Conservation (phyloP, 2,888 invertebrate species). For the Cephus nigrinus region DNA sequence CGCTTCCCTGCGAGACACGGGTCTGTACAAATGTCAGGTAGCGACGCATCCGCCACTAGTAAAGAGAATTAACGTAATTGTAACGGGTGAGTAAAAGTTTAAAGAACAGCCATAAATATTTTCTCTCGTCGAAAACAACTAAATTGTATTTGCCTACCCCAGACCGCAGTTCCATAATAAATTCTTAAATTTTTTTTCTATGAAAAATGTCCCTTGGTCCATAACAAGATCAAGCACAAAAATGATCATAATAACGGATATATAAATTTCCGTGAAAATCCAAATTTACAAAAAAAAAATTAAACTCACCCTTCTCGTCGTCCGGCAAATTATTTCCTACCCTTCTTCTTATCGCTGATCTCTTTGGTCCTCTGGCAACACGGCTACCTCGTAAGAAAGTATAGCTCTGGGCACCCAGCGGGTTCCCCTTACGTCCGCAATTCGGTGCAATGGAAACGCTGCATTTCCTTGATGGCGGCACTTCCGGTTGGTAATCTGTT, state of each 20-base stretch:
- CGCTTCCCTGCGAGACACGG: constrained; percentile 72
- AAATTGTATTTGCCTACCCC: too few relatives aligned
- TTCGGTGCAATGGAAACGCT: background rate
- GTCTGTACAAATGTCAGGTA: constrained; percentile 75
- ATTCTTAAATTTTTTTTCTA: background rate
- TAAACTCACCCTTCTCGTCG: too few relatives aligned
- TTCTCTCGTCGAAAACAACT: background rate
- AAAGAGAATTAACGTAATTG: constrained; percentile 71
- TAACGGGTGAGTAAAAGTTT: constrained; percentile 62
- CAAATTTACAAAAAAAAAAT: too few relatives aligned
- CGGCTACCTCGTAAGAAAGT: background rate
- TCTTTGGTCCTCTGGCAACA: background rate
- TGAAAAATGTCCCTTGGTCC: background rate
- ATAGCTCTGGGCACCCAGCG: background rate
- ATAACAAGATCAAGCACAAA: background rate
- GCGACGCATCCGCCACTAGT: constrained; percentile 74
- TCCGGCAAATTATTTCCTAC: too few relatives aligned
- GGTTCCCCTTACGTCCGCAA: background rate
- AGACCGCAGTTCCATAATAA: too few relatives aligned
- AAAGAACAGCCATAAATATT: background rate
- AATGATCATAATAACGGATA: too few relatives aligned
- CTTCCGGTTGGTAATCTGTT: background rate
- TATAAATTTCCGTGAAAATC: too few relatives aligned
- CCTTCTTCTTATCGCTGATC: background rate
- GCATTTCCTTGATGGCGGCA: background rate